Base-by-base conservation (phyloP, 2,113 vertebrate species). In the Gila orcuttii region DNA sequence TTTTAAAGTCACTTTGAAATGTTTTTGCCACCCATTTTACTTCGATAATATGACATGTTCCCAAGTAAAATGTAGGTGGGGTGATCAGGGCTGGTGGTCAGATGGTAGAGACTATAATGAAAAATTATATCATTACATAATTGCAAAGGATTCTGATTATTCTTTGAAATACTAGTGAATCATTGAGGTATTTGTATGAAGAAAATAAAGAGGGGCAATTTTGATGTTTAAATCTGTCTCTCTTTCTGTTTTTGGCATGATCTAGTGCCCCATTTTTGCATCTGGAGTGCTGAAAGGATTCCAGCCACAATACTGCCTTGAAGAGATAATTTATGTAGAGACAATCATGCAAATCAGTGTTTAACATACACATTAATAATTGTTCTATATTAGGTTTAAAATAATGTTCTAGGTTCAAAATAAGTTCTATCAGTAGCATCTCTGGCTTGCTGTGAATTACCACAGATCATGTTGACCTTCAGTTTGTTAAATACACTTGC, bases 1-100 rank as follows among this genome's bases (percentile, higher is more conserved):
- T 79, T 60, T 79, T 36, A 60, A 79, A 79, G 75, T 77, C 75
- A 77, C 28, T 52, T 28, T 52, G 75, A 79, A 59, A 59, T 21
- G 5, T 13, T 33, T 62, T 79, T 23, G 77, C 33, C 42, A 23
- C 50, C 50, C 28, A 21, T 55, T 77, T 33, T 55, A 28, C 25
- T 77, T 8, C 2, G 17, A 8, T 77, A 55, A 55, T 73, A 12
- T 55, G 50, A 77, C 47, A 55, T 55, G 13, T 52, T 77, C 55
- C 75, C 10, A 19, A 75, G 73, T 47, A n/a, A 52, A 73, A 73
- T 73, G 36, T 73, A 42, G 10, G 68, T 33, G 28, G 25, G 10
- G 28, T 28, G 69, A 42, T n/a, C 36, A 13, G 3, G 36, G 23
- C 69, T 71, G 36, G 68, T 71, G 68, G 36, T 71, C 10, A 12